Conservation (phyloP, 37 sponge, comb jelly and placozoan genomes). For the Mnemiopsis leidyi region DNA sequence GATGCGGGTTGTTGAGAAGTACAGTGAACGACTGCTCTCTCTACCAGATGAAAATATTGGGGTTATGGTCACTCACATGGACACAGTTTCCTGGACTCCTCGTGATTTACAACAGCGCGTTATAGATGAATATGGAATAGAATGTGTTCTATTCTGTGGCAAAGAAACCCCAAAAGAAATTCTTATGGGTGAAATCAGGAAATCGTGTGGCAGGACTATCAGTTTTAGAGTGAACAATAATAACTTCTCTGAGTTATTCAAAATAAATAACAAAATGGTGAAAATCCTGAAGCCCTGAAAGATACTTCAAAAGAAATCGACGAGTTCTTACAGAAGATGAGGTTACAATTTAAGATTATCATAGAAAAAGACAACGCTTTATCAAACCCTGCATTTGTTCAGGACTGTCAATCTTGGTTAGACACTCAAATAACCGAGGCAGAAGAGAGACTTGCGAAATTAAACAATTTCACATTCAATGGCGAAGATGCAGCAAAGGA, state of each 20-base stretch:
- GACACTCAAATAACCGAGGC: neutral
- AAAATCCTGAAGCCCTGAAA: neutral
- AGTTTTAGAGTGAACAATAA: neutral
- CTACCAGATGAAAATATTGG: neutral
- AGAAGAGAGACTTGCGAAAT: neutral
- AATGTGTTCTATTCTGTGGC: neutral
- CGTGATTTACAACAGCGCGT: neutral
- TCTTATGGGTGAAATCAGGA: neutral
- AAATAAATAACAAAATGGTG: neutral
- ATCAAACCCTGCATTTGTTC: neutral
- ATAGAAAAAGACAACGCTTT: neutral
- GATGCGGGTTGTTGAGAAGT: neutral
- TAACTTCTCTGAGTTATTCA: neutral
- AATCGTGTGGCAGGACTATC: neutral
- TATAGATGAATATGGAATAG: neutral
- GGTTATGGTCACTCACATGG: slow-evolving; percentile 5
- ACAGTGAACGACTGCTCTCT: neutral
- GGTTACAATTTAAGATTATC: neutral
- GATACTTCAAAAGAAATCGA: neutral
- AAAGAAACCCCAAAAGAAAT: neutral
- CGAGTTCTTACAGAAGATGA: neutral
- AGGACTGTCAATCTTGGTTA: neutral
- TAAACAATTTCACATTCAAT: neutral
- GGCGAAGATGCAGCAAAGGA: neutral
- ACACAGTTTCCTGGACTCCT: neutral